These are phyloP conservation scores for Sicus ferrugineus DNA, from an alignment of 2,888 invertebrate genomes.

Conservation along the genomic window DNA sequence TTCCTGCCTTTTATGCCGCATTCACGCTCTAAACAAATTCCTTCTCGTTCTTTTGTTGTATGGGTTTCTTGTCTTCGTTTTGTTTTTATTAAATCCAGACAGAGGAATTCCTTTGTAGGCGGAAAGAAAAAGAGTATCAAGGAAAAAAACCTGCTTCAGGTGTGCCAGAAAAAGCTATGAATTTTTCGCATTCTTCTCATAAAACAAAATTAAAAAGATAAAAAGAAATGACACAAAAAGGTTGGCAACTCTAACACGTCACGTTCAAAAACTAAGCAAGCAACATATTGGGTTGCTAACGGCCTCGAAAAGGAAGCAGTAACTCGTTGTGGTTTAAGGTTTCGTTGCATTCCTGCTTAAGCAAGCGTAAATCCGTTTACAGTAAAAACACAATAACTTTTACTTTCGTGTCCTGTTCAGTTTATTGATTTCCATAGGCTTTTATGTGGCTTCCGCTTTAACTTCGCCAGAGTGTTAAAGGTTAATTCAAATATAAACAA, in stretches of 20 bases:
- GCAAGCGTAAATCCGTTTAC: slow-evolving; percentile 57
- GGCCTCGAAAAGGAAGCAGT: not conserved
- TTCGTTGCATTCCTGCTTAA: slow-evolving; percentile 50
- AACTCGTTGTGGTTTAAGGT: slow-evolving; percentile 23
- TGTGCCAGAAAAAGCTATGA: not conserved
- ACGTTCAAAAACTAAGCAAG: not conserved
- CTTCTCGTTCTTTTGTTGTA: too few relatives aligned
- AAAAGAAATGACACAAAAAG: not conserved
- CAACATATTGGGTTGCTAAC: not conserved
- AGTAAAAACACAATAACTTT: slow-evolving; percentile 40
- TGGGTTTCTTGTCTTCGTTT: too few relatives aligned
- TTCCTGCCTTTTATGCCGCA: too few relatives aligned
- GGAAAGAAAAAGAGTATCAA: too few relatives aligned
- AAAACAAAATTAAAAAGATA: not conserved
- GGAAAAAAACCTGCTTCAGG: not conserved
- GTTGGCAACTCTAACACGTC: not conserved
- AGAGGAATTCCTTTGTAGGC: not conserved
- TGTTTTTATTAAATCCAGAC: not conserved
- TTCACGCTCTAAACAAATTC: too few relatives aligned
- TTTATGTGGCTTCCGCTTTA: slow-evolving; percentile 21
- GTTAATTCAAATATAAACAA: not conserved
- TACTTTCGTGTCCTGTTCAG: not conserved
- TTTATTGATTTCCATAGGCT: slow-evolving; percentile 15
- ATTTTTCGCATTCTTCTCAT: not conserved
- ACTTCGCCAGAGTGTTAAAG: not conserved